Evolutionary conservation across 2,113 vertebrate species (phyloP).

Genomic region (Pampusana beccarii): DNA sequence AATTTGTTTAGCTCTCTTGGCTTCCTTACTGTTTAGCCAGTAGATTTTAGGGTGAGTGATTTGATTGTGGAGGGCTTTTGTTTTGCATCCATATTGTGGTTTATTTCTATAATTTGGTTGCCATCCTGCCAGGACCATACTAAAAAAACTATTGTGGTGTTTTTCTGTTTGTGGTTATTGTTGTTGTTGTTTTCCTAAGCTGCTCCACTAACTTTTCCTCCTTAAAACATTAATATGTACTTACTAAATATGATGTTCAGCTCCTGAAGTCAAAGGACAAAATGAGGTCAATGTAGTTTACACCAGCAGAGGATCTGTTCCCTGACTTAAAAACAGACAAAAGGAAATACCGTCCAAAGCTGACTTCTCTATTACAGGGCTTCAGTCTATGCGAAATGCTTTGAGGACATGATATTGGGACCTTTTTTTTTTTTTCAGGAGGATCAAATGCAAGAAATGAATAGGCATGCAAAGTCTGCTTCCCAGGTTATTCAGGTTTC

Average conservation of each 20-base stretch:
- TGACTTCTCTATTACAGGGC: constrained; percentile 44
- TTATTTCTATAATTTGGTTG: neutral
- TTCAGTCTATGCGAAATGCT: constrained; percentile 37
- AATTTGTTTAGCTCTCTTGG: neutral
- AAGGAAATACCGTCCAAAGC: constrained; percentile 21
- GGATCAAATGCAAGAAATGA: constrained; percentile 62
- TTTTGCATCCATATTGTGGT: neutral
- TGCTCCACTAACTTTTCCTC: neutral
- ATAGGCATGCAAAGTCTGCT: constrained; percentile 48
- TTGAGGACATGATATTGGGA: constrained; percentile 56
- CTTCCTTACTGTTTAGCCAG: neutral
- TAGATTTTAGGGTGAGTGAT: neutral
- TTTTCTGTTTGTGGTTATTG: neutral
- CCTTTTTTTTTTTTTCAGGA: neutral
- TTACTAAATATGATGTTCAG: neutral
- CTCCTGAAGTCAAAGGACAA: neutral
- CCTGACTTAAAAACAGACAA: neutral
- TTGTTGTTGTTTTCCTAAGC: neutral
- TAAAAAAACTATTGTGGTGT: neutral
- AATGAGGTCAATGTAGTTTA: neutral
- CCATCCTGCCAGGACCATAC: neutral
- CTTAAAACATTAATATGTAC: neutral
- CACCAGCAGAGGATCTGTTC: neutral
- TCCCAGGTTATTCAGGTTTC: constrained; percentile 64
- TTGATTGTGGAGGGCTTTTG: neutral